phyloP scores from a whole-genome alignment of 2,113 vertebrate genomes.

The Bostrychus sinensis region DNA sequence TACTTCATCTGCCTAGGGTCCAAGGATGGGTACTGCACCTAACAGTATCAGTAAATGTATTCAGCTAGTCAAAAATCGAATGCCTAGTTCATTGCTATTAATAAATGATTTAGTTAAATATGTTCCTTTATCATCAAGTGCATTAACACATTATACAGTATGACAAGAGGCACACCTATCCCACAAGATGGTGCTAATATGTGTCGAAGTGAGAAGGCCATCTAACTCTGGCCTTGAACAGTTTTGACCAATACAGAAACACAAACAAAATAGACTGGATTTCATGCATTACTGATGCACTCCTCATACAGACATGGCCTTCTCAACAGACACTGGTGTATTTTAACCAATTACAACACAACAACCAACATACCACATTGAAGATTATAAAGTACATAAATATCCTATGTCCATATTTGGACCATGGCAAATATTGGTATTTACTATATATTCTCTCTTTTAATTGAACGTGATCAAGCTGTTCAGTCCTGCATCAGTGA shows the following conservation, averaged over 20 bases:
- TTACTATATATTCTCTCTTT: slow-evolving; percentile 32
- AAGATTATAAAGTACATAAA: neutral
- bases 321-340: too few relatives aligned
- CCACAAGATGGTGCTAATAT: slow-evolving; percentile 51
- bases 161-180: too few relatives aligned
- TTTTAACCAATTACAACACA: too few relatives aligned
- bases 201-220: neutral
- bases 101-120: neutral
- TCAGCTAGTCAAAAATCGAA: neutral
- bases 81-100: neutral
- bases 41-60: neutral
- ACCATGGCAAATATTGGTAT: slow-evolving; percentile 11
- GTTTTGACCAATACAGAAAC: slow-evolving; percentile 55
- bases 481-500: slow-evolving; percentile 32
- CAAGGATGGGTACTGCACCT: too few relatives aligned
- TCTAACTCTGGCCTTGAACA: too few relatives aligned
- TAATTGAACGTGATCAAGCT: slow-evolving; percentile 4
- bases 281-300: too few relatives aligned
- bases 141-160: neutral
- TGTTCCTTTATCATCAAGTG: neutral
- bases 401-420: slow-evolving; percentile 7
- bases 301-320: too few relatives aligned
- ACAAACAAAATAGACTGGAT: slow-evolving; percentile 49
- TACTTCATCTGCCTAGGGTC: too few relatives aligned
- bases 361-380: too few relatives aligned